These are phyloP conservation scores for Drosophila carrolli DNA, from an alignment of 1,140 invertebrate genomes.

Conservation along the genomic window DNA sequence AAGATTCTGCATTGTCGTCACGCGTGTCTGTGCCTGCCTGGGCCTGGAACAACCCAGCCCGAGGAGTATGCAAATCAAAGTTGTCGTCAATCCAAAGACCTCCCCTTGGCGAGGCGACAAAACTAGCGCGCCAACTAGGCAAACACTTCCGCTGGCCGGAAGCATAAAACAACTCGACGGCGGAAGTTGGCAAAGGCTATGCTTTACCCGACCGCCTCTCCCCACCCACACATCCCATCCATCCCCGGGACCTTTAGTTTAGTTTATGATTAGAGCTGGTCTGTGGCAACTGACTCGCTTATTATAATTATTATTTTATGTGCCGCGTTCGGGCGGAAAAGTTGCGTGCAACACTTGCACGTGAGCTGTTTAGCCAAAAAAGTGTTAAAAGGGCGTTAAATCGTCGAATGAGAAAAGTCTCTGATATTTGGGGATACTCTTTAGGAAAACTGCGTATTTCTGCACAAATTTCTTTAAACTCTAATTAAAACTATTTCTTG, in stretches of 20 bases:
- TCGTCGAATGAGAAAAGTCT: conserved; percentile 6
- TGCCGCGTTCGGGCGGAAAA: conserved; percentile 19
- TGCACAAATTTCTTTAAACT: too few relatives aligned
- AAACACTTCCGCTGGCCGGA: conserved; percentile 82
- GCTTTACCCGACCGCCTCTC: conserved; percentile 1
- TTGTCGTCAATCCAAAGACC: conserved; percentile 53
- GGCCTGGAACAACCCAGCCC: not conserved
- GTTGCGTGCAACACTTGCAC: conserved; percentile 67
- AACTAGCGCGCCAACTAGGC: conserved; percentile 81
- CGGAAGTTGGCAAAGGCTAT: conserved; percentile 70
- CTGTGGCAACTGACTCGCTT: conserved; percentile 35
- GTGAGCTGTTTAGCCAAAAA: conserved; percentile 81
- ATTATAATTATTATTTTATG: conserved; percentile 79
- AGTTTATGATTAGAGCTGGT: conserved; percentile 68
- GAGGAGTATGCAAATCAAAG: conserved; percentile 76
- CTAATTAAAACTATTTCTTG: too few relatives aligned
- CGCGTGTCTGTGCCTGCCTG: conserved; percentile 34
- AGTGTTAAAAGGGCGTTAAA: conserved; percentile 77
- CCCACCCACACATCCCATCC: not conserved
- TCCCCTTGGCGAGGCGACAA: conserved; percentile 67
- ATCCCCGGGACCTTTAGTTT: conserved; percentile 1
- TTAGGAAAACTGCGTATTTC: too few relatives aligned
- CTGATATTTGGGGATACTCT: conserved; percentile 18
- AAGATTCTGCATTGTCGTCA: conserved; percentile 78
- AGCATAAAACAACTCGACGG: conserved; percentile 82